These are phyloP conservation scores for Ibycter americanus DNA, from an alignment of 2,797 vertebrate genomes.

Conservation along the genomic window DNA sequence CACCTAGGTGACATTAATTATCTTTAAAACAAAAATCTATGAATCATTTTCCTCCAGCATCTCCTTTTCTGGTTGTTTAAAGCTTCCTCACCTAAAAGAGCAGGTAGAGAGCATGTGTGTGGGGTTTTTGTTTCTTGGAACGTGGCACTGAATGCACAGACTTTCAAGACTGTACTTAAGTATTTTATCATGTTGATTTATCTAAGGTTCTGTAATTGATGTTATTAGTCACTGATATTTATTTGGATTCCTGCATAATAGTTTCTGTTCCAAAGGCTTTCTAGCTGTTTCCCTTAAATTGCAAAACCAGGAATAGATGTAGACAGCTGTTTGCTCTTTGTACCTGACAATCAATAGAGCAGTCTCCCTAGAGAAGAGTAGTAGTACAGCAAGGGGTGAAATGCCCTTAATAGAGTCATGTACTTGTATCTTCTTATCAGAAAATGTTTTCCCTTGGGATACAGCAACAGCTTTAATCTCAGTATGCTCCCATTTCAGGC, in stretches of 20 bases:
- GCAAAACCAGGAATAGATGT: neutral
- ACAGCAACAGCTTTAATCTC: neutral
- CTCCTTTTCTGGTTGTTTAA: neutral
- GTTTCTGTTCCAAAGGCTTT: constrained; percentile 22
- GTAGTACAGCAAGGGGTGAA: neutral
- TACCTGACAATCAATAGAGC: constrained; percentile 17
- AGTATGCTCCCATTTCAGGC: neutral
- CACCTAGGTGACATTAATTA: neutral
- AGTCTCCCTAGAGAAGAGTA: constrained; percentile 3
- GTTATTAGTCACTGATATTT: constrained; percentile 4
- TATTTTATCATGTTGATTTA: constrained; percentile 3
- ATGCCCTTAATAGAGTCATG: neutral
- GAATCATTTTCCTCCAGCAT: neutral
- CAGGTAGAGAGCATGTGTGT: neutral
- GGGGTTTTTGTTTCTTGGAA: neutral
- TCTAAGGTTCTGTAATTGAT: neutral
- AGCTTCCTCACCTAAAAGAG: neutral
- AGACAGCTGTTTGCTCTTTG: neutral
- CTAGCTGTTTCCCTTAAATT: constrained; percentile 9
- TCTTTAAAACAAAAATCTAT: neutral
- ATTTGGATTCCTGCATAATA: constrained; percentile 9
- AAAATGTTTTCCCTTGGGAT: neutral
- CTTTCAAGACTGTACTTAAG: neutral
- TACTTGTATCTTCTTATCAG: constrained; percentile 7
- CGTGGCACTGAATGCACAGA: neutral